Percentiles rank a stretch among this genome's conserved stretches.
Evolutionary conservation across 1,140 invertebrate genomes (phyloP).

Genomic region (Pseudobourletiella spinata): DNA sequence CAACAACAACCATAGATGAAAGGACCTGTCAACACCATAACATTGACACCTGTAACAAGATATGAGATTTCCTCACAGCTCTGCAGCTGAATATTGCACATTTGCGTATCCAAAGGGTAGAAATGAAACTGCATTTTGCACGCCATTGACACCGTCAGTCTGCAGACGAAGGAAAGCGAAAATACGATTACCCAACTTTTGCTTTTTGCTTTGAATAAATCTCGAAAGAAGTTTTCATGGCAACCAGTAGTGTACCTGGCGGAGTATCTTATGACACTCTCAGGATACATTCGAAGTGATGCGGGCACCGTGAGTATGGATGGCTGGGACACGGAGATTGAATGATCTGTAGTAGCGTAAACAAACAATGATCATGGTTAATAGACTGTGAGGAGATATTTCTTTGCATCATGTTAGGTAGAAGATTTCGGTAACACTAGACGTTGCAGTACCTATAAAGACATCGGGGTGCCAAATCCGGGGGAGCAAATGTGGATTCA

Average conservation of each 20-base stretch:
- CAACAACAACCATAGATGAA: too few species aligned
- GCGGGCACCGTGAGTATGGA: slow-evolving; percentile 27
- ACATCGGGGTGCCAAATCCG: slow-evolving; percentile 35
- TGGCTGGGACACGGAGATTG: slow-evolving; percentile 19
- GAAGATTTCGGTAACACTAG: not conserved
- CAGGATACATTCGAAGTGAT: slow-evolving; percentile 29
- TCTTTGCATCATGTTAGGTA: not conserved
- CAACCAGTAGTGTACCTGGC: slow-evolving; percentile 17
- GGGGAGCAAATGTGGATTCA: slow-evolving; percentile 27
- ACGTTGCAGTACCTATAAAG: slow-evolving; percentile 26
- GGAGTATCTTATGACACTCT: slow-evolving; percentile 29
- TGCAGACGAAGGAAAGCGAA: not conserved
- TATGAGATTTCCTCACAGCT: slow-evolving; percentile 12
- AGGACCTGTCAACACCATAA: too few species aligned
- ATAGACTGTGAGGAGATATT: not conserved
- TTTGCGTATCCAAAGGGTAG: slow-evolving; percentile 24
- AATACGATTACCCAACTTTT: not conserved
- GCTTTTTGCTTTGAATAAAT: not conserved
- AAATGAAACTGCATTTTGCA: slow-evolving; percentile 29
- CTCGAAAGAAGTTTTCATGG: not conserved
- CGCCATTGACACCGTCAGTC: slow-evolving; percentile 13
- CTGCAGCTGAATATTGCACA: slow-evolving; percentile 20
- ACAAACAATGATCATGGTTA: not conserved
- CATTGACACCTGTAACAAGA: too few species aligned
- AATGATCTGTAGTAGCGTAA: slow-evolving; percentile 20